A percentile compares a stretch with the other conserved stretches of the same genome.
Evolutionary conservation across 2,113 vertebrate genomes (phyloP).

Genomic region (Mastomys coucha): DNA sequence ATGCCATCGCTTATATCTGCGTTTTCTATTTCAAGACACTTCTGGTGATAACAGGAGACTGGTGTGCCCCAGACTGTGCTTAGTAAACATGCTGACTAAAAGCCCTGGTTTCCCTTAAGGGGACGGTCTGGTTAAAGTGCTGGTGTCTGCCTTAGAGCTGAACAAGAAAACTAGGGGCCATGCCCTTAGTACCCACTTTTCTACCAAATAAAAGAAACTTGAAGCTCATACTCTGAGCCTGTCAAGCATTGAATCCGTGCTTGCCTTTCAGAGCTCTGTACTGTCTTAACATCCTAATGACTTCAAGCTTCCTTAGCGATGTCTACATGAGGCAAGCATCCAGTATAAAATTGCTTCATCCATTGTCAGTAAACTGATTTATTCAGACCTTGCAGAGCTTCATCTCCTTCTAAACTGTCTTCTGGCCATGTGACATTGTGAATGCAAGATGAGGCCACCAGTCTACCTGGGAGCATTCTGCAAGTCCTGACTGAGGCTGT

Average conservation of each 20-base stretch:
- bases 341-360: conserved; percentile 60
- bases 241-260: conserved; percentile 27
- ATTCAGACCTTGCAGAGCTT: conserved; percentile 52
- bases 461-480: neutral
- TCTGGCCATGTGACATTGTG: conserved; percentile 23
- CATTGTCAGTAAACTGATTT: conserved; percentile 70
- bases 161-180: conserved; percentile 46
- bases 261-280: conserved; percentile 44
- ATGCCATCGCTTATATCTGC: conserved; percentile 38
- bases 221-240: conserved; percentile 9
- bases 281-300: conserved; percentile 50
- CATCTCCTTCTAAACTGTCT: conserved; percentile 48
- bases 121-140: neutral
- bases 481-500: neutral
- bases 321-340: conserved; percentile 30
- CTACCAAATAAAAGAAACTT: conserved; percentile 23
- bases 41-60: conserved; percentile 24
- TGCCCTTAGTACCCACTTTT: conserved; percentile 46
- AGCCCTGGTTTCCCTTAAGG: neutral
- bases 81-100: conserved; percentile 7
- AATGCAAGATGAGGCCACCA: conserved; percentile 18
- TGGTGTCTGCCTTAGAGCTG: neutral
- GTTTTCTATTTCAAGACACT: conserved; percentile 66
- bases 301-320: conserved; percentile 55
- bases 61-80: neutral